A percentile compares a stretch with the other conserved stretches of the same genome.
phyloP scores from a whole-genome alignment of 1,140 invertebrate genomes.

The Potamilus streckersoni region DNA sequence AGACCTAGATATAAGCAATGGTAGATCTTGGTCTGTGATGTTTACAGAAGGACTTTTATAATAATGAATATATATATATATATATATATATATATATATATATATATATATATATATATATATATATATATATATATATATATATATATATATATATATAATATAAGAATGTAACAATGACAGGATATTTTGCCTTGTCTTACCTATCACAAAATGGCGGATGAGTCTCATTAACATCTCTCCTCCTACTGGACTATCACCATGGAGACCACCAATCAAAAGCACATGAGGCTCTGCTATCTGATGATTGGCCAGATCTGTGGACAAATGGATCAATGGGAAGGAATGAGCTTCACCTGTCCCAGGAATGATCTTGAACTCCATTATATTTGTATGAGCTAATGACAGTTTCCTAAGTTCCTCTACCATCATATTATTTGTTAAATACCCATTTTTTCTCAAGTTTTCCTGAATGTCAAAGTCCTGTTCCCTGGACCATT shows the following conservation, averaged over 20 bases:
- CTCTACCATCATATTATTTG: constrained; percentile 46
- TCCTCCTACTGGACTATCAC: constrained; percentile 84
- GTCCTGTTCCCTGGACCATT: constrained; percentile 84
- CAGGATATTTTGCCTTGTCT: background rate
- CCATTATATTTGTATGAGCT: constrained; percentile 72
- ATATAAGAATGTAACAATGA: background rate
- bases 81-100: too few species aligned
- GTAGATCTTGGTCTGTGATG: too few species aligned
- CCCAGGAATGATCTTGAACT: constrained; percentile 75
- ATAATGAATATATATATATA: too few species aligned
- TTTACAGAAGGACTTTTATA: too few species aligned
- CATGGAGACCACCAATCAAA: constrained; percentile 85
- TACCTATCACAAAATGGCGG: constrained; percentile 78
- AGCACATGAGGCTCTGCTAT: constrained; percentile 73
- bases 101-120: too few species aligned
- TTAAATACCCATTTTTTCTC: constrained; percentile 46
- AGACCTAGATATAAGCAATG: too few species aligned
- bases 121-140: too few species aligned
- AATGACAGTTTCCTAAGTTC: constrained; percentile 78
- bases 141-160: too few species aligned
- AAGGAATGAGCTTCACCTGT: constrained; percentile 70
- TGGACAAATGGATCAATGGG: constrained; percentile 42
- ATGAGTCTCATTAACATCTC: constrained; percentile 86
- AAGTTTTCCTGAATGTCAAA: constrained; percentile 74
- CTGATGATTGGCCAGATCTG: constrained; percentile 32